Base-by-base conservation (phyloP, 2,113 vertebrate genomes). In the Casuarius casuarius region DNA sequence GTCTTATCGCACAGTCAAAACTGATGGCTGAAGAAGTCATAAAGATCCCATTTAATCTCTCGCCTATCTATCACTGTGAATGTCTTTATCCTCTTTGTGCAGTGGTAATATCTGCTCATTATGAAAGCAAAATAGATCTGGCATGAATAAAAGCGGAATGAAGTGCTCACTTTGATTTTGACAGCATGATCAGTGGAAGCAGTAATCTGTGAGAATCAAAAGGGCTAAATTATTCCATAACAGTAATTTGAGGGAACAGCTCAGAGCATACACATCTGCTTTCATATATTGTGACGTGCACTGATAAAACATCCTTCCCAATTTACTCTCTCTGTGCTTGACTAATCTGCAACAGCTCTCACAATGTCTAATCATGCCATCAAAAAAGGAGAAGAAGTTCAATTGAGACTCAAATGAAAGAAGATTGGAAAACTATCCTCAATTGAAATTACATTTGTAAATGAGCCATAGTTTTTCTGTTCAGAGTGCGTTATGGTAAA, bases 221-320 rank as follows among this genome's bases (percentile, higher is more conserved):
- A 98, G 97, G 98, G 98, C 98, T 98, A 98, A 99, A 98, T 99
- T 98, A 99, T 98, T 99, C 98, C 98, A 98, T 98, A 98, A 98
- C 98, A 83, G 98, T 99, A 99, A 99, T 99, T 98, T 98, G 98
- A 98, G 98, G 98, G 98, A 98, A 98, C 98, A 98, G 98, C 98
- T 98, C 97, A 84, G 97, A 98, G 98, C 98, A 98, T 98, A 98
- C 99, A 98, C 98, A 97, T 98, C 98, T 98, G 98, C 98, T 98
- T 97, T 98, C 98, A 98, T 98, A 98, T 96, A 98, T 98, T 95
- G 98, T 98, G 98, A 98, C 98, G 98, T 98, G 98, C 97, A 96
- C 98, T 98, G 98, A 99, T 99, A 99, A 99, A 99, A 99, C 99
- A 99, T 99, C 98, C 98, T 98, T 98, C 98, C 98, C 98, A 99